Evolutionary conservation across 2,113 vertebrate genomes (phyloP).

Genomic region (Carassius carassius): DNA sequence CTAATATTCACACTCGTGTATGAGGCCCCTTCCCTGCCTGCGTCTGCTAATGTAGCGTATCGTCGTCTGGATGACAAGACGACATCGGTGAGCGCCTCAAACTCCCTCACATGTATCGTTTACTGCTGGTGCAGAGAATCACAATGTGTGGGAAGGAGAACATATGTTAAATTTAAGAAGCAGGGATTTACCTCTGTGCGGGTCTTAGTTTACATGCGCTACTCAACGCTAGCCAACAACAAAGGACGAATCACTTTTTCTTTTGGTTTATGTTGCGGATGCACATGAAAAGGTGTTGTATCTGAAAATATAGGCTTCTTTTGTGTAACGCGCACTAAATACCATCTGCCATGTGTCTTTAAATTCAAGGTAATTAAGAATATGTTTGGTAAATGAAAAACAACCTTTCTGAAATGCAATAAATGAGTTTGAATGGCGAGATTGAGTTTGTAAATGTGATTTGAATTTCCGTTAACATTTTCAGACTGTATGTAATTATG

Average conservation of each 20-base stretch:
- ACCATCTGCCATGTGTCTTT: slow-evolving; percentile 22
- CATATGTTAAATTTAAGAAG: slow-evolving; percentile 52
- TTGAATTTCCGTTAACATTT: slow-evolving; percentile 13
- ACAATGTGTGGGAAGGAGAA: slow-evolving; percentile 50
- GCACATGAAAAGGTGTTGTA: slow-evolving; percentile 30
- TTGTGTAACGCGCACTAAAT: background rate
- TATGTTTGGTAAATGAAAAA: background rate
- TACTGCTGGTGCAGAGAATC: slow-evolving; percentile 1
- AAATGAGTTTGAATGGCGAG: slow-evolving; percentile 8
- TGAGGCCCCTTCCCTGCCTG: slow-evolving; percentile 50
- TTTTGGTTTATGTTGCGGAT: background rate
- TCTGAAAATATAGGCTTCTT: slow-evolving; percentile 7
- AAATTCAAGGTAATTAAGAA: slow-evolving; percentile 26
- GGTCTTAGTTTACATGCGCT: slow-evolving; percentile 31
- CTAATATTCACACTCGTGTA: slow-evolving; percentile 63
- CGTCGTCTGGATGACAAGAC: slow-evolving; percentile 56
- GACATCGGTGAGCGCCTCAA: slow-evolving; percentile 8
- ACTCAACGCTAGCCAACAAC: background rate
- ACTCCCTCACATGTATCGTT: slow-evolving; percentile 15
- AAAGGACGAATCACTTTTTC: background rate
- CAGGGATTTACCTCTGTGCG: slow-evolving; percentile 38
- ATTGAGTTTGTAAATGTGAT: background rate
- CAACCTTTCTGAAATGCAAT: slow-evolving; percentile 12
- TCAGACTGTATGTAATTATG: background rate
- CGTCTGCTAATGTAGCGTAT: slow-evolving; percentile 52